phyloP scores from a whole-genome alignment of 1,140 invertebrate genomes.

The Pseudobourletiella spinata region DNA sequence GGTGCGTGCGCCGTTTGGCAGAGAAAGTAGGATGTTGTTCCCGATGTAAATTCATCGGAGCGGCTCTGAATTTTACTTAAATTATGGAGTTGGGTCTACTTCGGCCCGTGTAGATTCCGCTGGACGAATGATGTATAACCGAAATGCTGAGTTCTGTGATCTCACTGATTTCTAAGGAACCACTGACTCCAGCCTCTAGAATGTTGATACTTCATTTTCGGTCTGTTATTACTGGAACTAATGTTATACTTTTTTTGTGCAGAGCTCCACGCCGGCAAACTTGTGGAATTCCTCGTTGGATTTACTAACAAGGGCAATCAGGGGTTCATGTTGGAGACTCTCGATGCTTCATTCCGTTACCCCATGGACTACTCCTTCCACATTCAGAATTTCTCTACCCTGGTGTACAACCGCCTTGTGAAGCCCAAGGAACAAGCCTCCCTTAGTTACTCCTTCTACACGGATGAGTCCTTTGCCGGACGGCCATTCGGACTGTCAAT shows the following conservation, averaged over 20 bases:
- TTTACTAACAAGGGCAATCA: conserved; percentile 88
- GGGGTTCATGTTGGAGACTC: conserved; percentile 82
- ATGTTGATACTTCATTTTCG: background rate
- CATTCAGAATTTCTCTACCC: conserved; percentile 93
- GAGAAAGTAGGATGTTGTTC: background rate
- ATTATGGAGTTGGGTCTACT: too few relatives aligned
- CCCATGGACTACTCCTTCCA: conserved; percentile 97
- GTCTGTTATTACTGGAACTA: background rate
- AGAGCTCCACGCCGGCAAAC: conserved; percentile 85
- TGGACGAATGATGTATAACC: conserved; percentile 29
- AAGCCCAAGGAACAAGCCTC: conserved; percentile 88
- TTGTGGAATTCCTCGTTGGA: conserved; percentile 91
- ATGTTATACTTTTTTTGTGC: conserved; percentile 39
- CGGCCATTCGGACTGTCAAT: conserved; percentile 91
- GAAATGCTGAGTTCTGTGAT: conserved; percentile 18
- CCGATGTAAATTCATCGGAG: too few relatives aligned
- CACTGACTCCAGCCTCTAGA: conserved; percentile 32
- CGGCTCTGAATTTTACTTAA: too few relatives aligned
- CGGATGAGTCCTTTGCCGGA: conserved; percentile 88
- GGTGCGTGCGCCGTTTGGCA: too few relatives aligned
- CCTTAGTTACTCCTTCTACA: conserved; percentile 87
- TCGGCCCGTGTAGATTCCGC: too few relatives aligned
- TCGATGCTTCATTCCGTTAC: conserved; percentile 96
- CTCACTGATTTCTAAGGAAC: conserved; percentile 32
- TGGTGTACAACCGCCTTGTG: conserved; percentile 80